Evolutionary conservation across 2,113 vertebrate genomes (phyloP).

Genomic region (Halcyon senegalensis): DNA sequence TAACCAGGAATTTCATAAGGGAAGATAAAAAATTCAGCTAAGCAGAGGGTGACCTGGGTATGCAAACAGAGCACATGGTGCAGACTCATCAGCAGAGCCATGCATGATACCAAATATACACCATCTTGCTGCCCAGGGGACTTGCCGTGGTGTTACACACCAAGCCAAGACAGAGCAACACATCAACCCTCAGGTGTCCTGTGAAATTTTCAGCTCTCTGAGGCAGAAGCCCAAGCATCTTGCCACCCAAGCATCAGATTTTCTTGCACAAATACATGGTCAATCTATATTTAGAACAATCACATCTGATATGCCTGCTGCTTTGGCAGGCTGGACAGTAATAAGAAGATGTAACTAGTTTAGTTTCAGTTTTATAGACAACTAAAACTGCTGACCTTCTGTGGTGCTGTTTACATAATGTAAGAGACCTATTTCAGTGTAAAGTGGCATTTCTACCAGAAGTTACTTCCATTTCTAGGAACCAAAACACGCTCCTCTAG

Average conservation of each 20-base stretch:
- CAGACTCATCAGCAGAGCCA: not conserved
- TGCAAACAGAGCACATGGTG: fast-evolving
- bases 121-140: not conserved
- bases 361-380: not conserved
- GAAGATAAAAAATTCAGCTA: not conserved
- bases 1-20: not conserved
- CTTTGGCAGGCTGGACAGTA: not conserved
- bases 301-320: not conserved
- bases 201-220: not conserved
- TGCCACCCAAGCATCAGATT: not conserved
- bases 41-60: not conserved
- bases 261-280: not conserved
- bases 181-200: no score
- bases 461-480: not conserved
- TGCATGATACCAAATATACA: fast-evolving
- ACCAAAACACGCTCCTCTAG: not conserved
- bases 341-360: not conserved
- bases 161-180: not conserved
- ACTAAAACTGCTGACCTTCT: not conserved
- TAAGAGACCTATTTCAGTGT: not conserved
- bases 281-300: not conserved
- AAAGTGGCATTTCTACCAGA: not conserved
- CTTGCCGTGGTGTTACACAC: not conserved
- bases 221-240: not conserved
- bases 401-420: not conserved